Base-by-base conservation (phyloP, 2,888 invertebrate genomes). In the Linnaemya vulpina region DNA sequence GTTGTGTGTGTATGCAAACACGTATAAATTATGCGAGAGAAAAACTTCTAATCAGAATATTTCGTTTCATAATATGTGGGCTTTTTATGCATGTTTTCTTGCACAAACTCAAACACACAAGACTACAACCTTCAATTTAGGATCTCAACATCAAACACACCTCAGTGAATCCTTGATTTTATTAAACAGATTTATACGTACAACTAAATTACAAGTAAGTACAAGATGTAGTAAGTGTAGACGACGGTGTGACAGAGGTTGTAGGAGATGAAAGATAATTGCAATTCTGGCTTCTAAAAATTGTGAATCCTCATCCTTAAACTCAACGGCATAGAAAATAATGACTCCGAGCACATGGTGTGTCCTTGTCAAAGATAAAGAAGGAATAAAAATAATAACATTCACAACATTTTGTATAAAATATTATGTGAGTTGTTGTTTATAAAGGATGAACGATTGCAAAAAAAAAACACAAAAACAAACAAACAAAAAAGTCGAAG, bases 281-380 rank as follows among this genome's bases (percentile, higher is more conserved):
- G 73, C 65, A 49, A 80, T 73, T 80, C 58, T 60, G 25, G 58
- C 49, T 65, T 65, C 53, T 58, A 79, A 55, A 20, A 58, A 58
- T 67, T 67, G 49, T 73, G 58, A 60, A 49, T 49, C 49, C 55
- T 60, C 65, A n/a, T 46, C 58, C 65, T 58, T 65, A 49, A 49
- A 55, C 38, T 51, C 68, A 77, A 60, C 49, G 49, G 49, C 55
- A 73, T 73, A 73, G 73, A 80, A 79, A 65, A 65, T 55, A 62
- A 60, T 35, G 65, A 79, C 71, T 71, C 79, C 65, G 55, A 79
- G 65, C 76, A 84, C 71, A 84, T 84, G 79, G 79, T 76, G 46
- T 46, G 46, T 46, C 84, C 80, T 76, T 80, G 75, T 65, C 60
- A 71, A 71, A 71, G 79, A 84, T 62, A 71, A 67, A 84, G 60